Percentiles rank a stretch among this genome's conserved stretches.
Evolutionary conservation across 2,797 vertebrate species (phyloP).

Genomic region (Hafferia zeledoni): DNA sequence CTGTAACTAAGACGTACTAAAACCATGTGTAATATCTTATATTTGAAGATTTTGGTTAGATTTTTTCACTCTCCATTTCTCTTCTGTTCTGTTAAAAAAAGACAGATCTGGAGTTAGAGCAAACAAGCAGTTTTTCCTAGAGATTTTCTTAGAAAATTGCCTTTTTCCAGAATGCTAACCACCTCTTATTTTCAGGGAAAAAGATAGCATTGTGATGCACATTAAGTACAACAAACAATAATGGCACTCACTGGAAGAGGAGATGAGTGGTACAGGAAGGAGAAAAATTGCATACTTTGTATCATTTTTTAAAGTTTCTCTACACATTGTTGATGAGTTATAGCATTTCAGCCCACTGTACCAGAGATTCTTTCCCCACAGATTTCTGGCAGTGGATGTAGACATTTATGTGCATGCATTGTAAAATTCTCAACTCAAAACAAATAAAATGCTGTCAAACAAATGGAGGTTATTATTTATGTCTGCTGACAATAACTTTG

Average conservation of each 20-base stretch:
- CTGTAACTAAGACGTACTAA: neutral
- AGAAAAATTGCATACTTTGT: neutral
- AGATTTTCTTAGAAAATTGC: neutral
- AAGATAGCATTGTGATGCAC: neutral
- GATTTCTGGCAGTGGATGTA: neutral
- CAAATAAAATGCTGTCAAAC: neutral
- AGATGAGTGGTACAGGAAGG: neutral
- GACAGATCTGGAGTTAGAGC: neutral
- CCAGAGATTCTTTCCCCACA: neutral
- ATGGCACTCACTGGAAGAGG: neutral
- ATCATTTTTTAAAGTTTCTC: neutral
- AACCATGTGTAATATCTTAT: neutral
- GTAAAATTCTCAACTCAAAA: neutral
- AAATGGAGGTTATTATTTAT: neutral
- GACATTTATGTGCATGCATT: neutral
- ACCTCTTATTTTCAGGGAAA: neutral
- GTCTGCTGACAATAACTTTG: neutral
- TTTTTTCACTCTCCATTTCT: neutral
- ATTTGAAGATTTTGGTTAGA: neutral
- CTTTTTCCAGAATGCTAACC: neutral
- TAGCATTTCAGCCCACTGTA: neutral
- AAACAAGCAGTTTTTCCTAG: neutral
- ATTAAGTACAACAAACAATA: neutral
- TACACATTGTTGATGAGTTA: neutral
- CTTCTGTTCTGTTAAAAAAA: neutral